phyloP scores from a whole-genome alignment of 2,797 vertebrate species.

The Coilia nasus region DNA sequence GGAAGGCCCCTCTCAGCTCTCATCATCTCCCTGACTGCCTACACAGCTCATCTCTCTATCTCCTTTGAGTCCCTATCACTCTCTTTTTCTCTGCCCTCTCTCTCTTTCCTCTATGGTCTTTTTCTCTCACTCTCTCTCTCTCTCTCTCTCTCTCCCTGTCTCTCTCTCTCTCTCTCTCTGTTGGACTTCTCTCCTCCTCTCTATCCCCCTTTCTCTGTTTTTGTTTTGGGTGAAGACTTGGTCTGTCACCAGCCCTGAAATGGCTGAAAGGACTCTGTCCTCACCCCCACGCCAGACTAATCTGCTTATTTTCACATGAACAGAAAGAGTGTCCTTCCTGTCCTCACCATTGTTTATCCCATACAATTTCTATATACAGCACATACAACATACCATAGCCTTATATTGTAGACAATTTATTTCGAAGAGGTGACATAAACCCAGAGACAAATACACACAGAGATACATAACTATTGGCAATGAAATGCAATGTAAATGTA shows the following conservation, averaged over 20 bases:
- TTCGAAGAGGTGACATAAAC: too few species aligned
- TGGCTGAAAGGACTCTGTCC: neutral
- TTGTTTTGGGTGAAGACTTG: neutral
- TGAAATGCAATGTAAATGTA: too few species aligned
- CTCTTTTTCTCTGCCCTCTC: neutral
- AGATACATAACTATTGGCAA: too few species aligned
- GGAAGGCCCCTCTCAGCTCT: neutral
- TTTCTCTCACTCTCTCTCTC: too few species aligned
- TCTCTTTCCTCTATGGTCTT: neutral
- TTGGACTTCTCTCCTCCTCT: neutral
- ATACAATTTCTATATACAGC: neutral
- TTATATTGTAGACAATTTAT: neutral
- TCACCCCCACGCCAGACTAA: neutral
- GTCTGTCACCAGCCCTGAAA: neutral
- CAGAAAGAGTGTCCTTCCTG: neutral
- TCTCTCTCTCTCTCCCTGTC: neutral
- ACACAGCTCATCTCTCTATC: neutral
- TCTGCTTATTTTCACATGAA: neutral
- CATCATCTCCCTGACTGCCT: neutral
- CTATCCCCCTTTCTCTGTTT: neutral
- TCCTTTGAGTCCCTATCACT: neutral
- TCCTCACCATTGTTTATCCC: neutral
- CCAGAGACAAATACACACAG: too few species aligned
- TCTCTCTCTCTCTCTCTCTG: neutral
- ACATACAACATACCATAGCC: neutral